Percentiles rank a stretch among this genome's conserved stretches.
phyloP scores from a whole-genome alignment of 2,888 invertebrate genomes.

The Teleiodes luculella region DNA sequence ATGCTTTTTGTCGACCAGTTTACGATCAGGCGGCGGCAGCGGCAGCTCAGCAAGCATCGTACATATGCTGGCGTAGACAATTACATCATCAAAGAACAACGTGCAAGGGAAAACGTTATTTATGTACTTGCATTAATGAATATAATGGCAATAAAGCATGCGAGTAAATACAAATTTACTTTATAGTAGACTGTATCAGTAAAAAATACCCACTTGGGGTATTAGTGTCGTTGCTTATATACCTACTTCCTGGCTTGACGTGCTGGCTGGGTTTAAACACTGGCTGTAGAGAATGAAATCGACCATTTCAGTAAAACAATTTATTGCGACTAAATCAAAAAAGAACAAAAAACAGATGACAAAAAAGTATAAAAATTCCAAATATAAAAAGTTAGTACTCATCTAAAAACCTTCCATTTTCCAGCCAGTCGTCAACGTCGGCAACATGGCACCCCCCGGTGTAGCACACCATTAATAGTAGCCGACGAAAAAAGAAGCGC shows the following conservation, averaged over 20 bases:
- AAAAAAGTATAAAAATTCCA: no score
- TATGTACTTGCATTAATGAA: constrained; percentile 1
- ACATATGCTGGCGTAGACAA: constrained; percentile 11
- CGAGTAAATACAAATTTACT: constrained; percentile 29
- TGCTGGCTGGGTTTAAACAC: no score
- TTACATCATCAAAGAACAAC: constrained; percentile 12
- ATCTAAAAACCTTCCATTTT: no score
- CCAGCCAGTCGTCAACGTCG: no score
- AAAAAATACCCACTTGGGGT: constrained; percentile 31
- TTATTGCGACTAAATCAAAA: no score
- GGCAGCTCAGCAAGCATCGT: constrained; percentile 30
- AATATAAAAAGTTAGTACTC: no score
- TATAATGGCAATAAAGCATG: constrained; percentile 4
- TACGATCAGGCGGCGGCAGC: constrained; percentile 23
- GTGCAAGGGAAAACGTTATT: constrained; percentile 8
- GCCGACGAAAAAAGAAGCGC: no score
- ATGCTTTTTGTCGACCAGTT: constrained; percentile 65
- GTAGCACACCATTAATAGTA: no score
- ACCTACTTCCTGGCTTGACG: constrained; percentile 43
- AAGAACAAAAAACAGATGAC: no score
- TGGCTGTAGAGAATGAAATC: no score
- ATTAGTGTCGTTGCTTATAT: constrained; percentile 35
- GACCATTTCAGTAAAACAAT: no score
- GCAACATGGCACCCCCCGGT: no score
- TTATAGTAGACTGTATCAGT: constrained; percentile 22